These are phyloP conservation scores for Sander vitreus DNA, from an alignment of 2,113 vertebrate genomes.

Conservation along the genomic window DNA sequence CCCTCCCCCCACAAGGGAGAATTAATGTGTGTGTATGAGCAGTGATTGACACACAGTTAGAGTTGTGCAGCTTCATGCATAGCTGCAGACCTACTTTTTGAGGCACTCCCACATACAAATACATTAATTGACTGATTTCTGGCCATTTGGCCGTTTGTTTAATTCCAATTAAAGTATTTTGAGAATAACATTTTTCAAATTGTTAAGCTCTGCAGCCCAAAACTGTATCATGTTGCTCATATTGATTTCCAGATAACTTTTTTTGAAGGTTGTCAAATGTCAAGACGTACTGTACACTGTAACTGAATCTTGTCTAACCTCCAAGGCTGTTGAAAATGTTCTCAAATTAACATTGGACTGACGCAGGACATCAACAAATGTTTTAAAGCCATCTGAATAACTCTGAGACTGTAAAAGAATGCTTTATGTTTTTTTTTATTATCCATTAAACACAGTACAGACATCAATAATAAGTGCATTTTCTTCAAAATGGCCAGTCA, in stretches of 20 bases:
- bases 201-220: not conserved
- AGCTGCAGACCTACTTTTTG: not conserved
- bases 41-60: too few species aligned
- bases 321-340: slow-evolving; percentile 34
- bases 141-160: not conserved
- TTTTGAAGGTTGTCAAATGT: slow-evolving; percentile 53
- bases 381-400: slow-evolving; percentile 6
- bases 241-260: slow-evolving; percentile 14
- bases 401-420: not conserved
- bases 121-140: not conserved
- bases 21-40: too few species aligned
- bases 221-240: not conserved
- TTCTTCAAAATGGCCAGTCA: not conserved
- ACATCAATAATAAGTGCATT: not conserved
- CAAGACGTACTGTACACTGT: slow-evolving; percentile 22
- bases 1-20: too few species aligned
- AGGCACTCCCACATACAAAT: not conserved
- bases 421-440: not conserved
- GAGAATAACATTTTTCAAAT: not conserved
- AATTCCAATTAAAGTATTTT: not conserved
- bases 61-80: not conserved
- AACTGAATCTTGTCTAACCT: not conserved
- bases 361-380: slow-evolving; percentile 6
- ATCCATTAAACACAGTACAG: not conserved
- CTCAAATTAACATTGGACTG: slow-evolving; percentile 17